Evolutionary conservation across 2,888 invertebrate species (phyloP), one percentile per base, ranked within the genome.

Genomic region (Metellina segmentata): DNA sequence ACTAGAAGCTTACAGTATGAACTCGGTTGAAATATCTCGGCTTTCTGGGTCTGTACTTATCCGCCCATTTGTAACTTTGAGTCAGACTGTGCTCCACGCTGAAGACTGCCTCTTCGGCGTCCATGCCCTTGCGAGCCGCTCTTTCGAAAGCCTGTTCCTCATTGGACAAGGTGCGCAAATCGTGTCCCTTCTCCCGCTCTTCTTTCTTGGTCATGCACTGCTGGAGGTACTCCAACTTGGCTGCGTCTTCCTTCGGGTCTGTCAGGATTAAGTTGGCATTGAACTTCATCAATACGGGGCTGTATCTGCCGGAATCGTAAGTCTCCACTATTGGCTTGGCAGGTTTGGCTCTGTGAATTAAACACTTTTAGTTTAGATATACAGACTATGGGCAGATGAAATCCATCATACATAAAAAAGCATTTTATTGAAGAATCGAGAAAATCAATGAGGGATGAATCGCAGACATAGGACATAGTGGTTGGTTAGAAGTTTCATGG

Each of bases 1-100:
- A 34, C 13, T 52, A 4, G 83, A 34, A 34, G 16, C 92, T 77
- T 89, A 92, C 92, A 0, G 98, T 98, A 95, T 98, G 98, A 8
- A 96, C 96, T 92, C 96, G 95, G 96, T 99, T 99, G 95, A 99
- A 99, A 95, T 99, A 99, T 34, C 99, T 95, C 0, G 99, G 99
- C 94, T 99, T 99, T 79, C 99, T 95, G 0, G 99, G 99, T 13
- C 99, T 96, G 95, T 99, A 99, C 95, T 99, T 99, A 95, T 99
- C 99, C 0, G 99, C 98, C 98, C 99, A 99, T 52, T 98, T 95
- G 94, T 98, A 98, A 11, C 98, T 97, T 95, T 98, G 97, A 93
- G 97, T 97, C 96, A 91, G 69, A 19, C 78, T 75, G 94, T 97
- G 96, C 96, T 99, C 98, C 78, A 98, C 98, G 91, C 98, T 97